Percentiles rank a stretch among this genome's conserved stretches.
Evolutionary conservation across 2,797 vertebrate species (phyloP).

Genomic region (Eulemur mongoz): DNA sequence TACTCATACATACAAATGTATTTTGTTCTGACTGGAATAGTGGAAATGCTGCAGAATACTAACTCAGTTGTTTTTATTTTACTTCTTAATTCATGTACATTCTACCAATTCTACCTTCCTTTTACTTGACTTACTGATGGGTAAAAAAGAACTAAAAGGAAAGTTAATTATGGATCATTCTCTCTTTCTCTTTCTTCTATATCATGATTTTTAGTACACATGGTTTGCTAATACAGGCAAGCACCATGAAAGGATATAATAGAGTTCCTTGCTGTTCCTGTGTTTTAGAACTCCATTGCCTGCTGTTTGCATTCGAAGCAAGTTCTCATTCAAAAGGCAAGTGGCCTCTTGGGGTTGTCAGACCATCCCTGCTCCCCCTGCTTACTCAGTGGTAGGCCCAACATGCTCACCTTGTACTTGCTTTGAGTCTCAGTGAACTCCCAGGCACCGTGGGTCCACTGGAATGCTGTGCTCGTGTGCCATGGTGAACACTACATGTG

Average conservation of each 20-base stretch:
- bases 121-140: not conserved
- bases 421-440: not conserved
- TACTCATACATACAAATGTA: not conserved
- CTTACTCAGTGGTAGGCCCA: not conserved
- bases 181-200: not conserved
- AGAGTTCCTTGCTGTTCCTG: not conserved
- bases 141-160: not conserved
- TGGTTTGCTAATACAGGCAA: not conserved
- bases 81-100: not conserved
- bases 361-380: accelerated
- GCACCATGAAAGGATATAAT: not conserved
- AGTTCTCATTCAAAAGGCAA: not conserved
- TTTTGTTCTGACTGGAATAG: not conserved
- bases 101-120: not conserved
- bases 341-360: not conserved
- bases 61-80: not conserved
- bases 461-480: not conserved
- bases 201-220: not conserved
- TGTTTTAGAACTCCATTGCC: not conserved
- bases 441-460: accelerated
- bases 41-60: not conserved
- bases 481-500: not conserved
- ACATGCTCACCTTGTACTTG: not conserved
- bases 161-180: not conserved
- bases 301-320: not conserved